These are phyloP conservation scores for Netelia melanura DNA, from an alignment of 2,888 invertebrate genomes.

Conservation along the genomic window DNA sequence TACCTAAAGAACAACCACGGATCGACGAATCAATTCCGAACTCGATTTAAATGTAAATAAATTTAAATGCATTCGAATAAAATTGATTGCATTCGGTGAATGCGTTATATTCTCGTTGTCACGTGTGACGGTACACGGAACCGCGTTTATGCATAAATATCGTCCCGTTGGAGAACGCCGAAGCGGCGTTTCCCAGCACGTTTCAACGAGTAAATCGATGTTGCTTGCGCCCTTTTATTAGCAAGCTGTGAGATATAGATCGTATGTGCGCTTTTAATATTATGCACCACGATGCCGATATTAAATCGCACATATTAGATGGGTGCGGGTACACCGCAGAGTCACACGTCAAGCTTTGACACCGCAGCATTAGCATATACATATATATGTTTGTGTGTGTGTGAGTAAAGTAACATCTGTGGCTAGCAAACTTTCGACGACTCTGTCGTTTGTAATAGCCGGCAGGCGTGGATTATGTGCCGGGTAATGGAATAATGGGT, in stretches of 20 bases:
- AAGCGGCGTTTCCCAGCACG: neutral
- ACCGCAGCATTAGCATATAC: neutral
- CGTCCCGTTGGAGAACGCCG: too few species aligned
- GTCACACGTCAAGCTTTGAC: neutral
- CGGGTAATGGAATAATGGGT: constrained; percentile 45
- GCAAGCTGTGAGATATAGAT: neutral
- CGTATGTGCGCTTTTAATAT: neutral
- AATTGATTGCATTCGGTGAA: too few species aligned
- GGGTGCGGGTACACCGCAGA: neutral
- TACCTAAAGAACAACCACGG: too few species aligned
- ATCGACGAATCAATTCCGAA: too few species aligned
- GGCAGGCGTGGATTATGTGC: constrained; percentile 3
- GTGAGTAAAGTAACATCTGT: neutral
- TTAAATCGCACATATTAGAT: neutral
- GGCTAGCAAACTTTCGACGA: constrained; percentile 20
- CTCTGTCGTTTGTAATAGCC: constrained; percentile 3
- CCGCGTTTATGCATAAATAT: too few species aligned
- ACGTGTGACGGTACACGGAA: too few species aligned
- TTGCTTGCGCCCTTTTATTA: neutral
- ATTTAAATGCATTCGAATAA: too few species aligned
- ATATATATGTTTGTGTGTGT: neutral
- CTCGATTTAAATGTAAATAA: too few species aligned
- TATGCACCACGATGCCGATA: neutral
- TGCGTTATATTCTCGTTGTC: too few species aligned
- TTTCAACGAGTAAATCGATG: neutral